Conservation (phyloP, 2,113 vertebrate genomes). For the Chaetorhynchus papuensis region DNA sequence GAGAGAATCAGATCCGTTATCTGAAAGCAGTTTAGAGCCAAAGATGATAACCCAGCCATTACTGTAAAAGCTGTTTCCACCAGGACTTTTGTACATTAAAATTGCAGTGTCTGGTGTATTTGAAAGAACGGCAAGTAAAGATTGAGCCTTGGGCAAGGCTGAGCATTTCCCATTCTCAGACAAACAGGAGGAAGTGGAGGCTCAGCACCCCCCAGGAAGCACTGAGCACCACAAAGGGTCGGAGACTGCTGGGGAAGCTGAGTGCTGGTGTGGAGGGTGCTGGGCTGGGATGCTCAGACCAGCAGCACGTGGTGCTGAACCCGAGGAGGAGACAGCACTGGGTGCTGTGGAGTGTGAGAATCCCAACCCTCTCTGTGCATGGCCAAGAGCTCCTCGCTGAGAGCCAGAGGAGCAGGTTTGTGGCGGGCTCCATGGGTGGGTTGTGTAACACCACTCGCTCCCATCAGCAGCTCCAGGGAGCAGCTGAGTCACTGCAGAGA, state of each 20-base stretch:
- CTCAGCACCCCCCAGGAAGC: background rate
- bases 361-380: background rate
- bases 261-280: background rate
- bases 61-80: background rate
- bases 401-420: background rate
- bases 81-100: background rate
- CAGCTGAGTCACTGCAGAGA: background rate
- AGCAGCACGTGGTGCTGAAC: background rate
- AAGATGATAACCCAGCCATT: background rate
- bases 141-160: background rate
- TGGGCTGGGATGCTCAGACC: background rate
- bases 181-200: background rate
- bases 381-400: background rate
- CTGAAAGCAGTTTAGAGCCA: background rate
- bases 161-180: background rate
- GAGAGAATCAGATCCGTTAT: background rate
- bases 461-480: background rate
- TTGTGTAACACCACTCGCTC: background rate
- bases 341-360: background rate
- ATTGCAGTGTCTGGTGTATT: background rate
- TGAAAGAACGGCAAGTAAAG: background rate
- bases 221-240: background rate
- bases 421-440: background rate
- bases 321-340: background rate
- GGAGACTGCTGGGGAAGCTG: background rate